These are phyloP conservation scores for Mesembrinibis cayennensis DNA, from an alignment of 2,113 vertebrate genomes.

Conservation along the genomic window DNA sequence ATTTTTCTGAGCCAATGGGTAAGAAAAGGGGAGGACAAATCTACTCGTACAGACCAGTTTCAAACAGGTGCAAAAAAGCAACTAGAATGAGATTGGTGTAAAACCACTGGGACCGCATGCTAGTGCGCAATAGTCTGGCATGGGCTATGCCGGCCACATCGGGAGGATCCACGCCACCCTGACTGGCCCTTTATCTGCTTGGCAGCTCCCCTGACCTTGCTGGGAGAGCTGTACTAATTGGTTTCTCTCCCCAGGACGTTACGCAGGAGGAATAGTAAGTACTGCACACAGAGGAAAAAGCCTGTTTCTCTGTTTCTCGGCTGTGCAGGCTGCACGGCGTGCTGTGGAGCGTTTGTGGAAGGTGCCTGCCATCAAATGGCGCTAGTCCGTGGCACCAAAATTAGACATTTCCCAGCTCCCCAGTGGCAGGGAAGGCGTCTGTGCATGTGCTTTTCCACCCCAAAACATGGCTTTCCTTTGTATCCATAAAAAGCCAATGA, in stretches of 20 bases:
- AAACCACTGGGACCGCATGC: rapidly evolving
- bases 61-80: background rate
- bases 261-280: background rate
- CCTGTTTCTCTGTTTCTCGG: rapidly evolving
- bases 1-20: background rate
- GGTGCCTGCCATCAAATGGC: background rate
- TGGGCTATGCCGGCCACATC: background rate
- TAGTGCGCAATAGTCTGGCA: rapidly evolving
- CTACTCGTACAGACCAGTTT: background rate
- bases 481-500: background rate
- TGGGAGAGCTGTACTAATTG: background rate
- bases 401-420: background rate
- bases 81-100: background rate
- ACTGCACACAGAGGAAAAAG: background rate
- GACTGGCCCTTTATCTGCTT: background rate
- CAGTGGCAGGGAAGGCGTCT: background rate
- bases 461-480: background rate
- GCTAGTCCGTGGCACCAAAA: background rate
- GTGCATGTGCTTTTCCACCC: background rate
- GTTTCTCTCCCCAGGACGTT: background rate
- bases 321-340: rapidly evolving
- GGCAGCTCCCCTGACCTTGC: background rate
- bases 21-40: background rate
- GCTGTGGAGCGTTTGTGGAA: background rate
- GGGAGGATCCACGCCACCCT: background rate